These are phyloP conservation scores for Gobiocypris rarus DNA, from an alignment of 2,113 vertebrate genomes.

Conservation along the genomic window DNA sequence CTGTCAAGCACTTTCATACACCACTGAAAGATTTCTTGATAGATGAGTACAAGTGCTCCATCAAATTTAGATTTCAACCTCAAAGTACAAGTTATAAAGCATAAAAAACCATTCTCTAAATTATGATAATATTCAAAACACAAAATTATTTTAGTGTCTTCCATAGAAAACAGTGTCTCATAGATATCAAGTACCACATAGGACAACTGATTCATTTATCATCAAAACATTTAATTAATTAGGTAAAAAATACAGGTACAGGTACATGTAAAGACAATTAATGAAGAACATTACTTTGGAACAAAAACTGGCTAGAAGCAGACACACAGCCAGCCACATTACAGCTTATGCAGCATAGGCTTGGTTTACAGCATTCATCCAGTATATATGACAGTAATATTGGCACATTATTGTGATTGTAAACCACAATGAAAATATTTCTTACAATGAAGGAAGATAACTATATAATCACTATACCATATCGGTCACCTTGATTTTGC, in stretches of 20 bases:
- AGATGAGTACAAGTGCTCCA: not conserved
- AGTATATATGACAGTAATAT: not conserved
- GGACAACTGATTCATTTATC: not conserved
- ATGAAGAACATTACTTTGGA: not conserved
- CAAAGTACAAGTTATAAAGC: not conserved
- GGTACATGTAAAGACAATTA: not conserved
- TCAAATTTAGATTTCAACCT: not conserved
- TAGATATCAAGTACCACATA: not conserved
- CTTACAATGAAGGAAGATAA: not conserved
- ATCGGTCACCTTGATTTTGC: not conserved
- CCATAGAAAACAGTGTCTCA: not conserved
- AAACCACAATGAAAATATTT: conserved; percentile 9
- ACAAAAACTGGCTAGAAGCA: no score
- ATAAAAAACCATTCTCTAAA: not conserved
- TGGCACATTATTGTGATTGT: not conserved
- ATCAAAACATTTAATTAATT: not conserved
- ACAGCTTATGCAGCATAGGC: no score
- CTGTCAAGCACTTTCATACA: not conserved
- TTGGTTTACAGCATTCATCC: not conserved
- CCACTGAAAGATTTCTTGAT: conserved; percentile 14
- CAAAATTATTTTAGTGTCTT: not conserved
- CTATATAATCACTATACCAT: not conserved
- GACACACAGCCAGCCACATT: no score
- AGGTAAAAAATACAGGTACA: not conserved
- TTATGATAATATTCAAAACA: not conserved